phyloP scores from a whole-genome alignment of 2,113 vertebrate species.

The Scophthalmus maximus region DNA sequence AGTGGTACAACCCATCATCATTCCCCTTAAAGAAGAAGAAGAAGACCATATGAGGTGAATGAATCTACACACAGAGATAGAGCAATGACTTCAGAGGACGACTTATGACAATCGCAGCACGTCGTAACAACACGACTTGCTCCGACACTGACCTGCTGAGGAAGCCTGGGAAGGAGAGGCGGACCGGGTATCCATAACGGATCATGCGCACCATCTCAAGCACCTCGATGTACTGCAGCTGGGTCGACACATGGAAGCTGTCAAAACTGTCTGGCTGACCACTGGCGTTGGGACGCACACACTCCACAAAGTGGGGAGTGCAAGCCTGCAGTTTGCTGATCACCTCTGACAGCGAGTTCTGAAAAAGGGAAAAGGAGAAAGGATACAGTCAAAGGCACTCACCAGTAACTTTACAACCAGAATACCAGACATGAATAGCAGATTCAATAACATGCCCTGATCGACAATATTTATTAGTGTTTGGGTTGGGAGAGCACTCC shows the following conservation, averaged over 20 bases:
- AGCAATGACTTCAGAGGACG: neutral
- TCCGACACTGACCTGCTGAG: constrained; percentile 88
- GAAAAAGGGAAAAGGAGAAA: constrained; percentile 6
- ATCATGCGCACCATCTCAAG: constrained; percentile 94
- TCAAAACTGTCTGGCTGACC: constrained; percentile 88
- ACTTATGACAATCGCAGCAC: neutral
- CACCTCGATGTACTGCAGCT: constrained; percentile 92
- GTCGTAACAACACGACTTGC: constrained; percentile 15
- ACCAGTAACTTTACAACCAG: neutral
- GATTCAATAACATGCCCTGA: neutral
- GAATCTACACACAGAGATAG: neutral
- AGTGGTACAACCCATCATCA: constrained; percentile 17
- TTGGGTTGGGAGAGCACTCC: neutral
- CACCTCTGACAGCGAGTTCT: constrained; percentile 92
- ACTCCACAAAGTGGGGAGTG: constrained; percentile 89
- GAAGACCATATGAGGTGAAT: constrained; percentile 3
- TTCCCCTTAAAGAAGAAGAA: constrained; percentile 21
- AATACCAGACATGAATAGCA: neutral
- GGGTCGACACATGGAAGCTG: constrained; percentile 90
- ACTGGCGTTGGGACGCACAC: constrained; percentile 89
- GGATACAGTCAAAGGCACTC: neutral
- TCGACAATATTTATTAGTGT: constrained; percentile 11
- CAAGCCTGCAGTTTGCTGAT: constrained; percentile 88
- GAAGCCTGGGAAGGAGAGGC: constrained; percentile 89
- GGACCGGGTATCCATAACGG: constrained; percentile 91